Percentiles rank a stretch among this genome's conserved stretches.
Conservation (phyloP, 2,797 vertebrate species). For the Erethizon dorsatum region DNA sequence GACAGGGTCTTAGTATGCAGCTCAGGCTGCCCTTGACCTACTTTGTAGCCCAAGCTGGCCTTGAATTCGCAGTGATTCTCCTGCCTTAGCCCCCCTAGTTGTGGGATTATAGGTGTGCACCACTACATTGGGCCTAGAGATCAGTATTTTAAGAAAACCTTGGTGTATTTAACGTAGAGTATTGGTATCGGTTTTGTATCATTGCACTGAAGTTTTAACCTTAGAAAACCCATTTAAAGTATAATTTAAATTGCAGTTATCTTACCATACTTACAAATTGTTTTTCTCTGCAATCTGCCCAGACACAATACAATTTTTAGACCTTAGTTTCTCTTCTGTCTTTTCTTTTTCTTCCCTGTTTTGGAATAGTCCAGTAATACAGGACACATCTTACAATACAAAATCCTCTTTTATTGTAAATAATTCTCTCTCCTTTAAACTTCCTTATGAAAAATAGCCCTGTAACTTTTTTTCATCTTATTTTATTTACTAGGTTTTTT, state of each 20-base stretch:
- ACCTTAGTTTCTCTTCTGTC: not conserved
- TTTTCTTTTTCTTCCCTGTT: not conserved
- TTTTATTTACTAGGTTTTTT: not conserved
- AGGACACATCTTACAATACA: not conserved
- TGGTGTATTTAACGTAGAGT: not conserved
- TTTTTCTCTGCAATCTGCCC: not conserved
- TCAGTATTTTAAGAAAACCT: not conserved
- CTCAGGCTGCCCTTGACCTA: not conserved
- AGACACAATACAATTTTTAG: not conserved
- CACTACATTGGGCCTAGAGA: not conserved
- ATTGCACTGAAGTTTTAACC: not conserved
- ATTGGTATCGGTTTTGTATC: not conserved
- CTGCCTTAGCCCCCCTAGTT: not conserved
- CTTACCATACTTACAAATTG: not conserved
- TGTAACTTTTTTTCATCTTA: not conserved
- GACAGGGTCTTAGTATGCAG: not conserved
- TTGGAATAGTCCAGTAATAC: not conserved
- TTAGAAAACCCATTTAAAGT: not conserved
- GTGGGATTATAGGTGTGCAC: not conserved
- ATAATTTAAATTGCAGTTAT: not conserved
- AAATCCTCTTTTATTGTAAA: not conserved
- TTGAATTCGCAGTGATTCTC: not conserved
- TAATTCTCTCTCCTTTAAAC: not conserved
- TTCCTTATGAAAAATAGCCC: not conserved
- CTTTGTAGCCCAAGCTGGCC: not conserved